A percentile compares a stretch with the other conserved stretches of the same genome.
phyloP scores from a whole-genome alignment of 64 coral and sea anemone genomes.

The Stichodactyla mertensii region DNA sequence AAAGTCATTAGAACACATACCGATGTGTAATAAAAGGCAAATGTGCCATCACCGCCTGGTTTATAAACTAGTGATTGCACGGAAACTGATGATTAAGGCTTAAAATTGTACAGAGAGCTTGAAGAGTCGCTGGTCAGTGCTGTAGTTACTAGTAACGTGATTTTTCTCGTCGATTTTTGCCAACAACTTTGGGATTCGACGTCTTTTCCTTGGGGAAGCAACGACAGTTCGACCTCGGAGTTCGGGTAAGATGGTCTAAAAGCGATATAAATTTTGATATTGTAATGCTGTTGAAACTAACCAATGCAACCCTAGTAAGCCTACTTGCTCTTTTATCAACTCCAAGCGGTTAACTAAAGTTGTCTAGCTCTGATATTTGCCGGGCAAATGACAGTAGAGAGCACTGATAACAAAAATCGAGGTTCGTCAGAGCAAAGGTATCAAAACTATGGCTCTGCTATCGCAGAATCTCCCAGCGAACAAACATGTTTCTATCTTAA shows the following conservation, averaged over 20 bases:
- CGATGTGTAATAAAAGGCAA: slow-evolving; percentile 12
- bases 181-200: too few species aligned
- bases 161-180: not conserved
- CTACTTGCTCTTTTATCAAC: too few species aligned
- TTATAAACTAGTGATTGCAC: slow-evolving; percentile 4
- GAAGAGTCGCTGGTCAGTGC: not conserved
- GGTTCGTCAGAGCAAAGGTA: too few species aligned
- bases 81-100: not conserved
- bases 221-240: not conserved
- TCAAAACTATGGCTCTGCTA: not conserved
- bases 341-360: too few species aligned
- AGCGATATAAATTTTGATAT: not conserved
- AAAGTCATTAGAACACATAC: slow-evolving; percentile 15
- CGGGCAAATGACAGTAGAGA: too few species aligned
- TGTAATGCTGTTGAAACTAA: not conserved
- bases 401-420: too few species aligned
- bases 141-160: not conserved
- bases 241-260: not conserved
- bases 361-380: too few species aligned
- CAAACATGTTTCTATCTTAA: not conserved
- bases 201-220: not conserved
- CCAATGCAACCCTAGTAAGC: too few species aligned
- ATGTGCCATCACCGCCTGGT: slow-evolving; percentile 7
- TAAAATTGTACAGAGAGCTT: slow-evolving; percentile 1
- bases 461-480: not conserved